Base-by-base conservation (phyloP, 2,888 invertebrate species). In the Thumatha senex region DNA sequence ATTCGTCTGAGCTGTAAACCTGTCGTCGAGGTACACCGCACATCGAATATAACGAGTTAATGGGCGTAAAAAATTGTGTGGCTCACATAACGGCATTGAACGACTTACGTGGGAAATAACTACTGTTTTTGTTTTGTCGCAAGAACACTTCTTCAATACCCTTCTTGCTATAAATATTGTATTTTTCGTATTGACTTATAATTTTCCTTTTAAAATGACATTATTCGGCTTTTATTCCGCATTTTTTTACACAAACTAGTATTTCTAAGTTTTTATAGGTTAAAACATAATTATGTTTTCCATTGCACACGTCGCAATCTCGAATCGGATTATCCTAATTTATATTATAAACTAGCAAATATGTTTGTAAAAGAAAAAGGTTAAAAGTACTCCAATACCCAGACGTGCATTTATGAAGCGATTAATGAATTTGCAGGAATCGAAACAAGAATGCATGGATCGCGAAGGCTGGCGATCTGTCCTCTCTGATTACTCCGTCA, bases 101-200 rank as follows among this genome's bases (percentile, higher is more conserved):
- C 67, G 56, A 64, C 53, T 56, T 66, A 44, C 62, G 70, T 70
- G 72, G 58, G 70, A 71, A 65, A 57, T 46, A 53, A 34, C 42
- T 9, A 41, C 43, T 54, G 24, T 44, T 36, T 36, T 11, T 12
- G 35, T 45, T 40, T 45, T 38, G n/a, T 18, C 35, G 30, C 48
- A 44, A 48, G 47, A 35, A 40, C 15, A 11, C 40, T 39, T 30
- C 45, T 40, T 36, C 24, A 46, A 36, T 45, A 50, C 13, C 31
- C 13, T 41, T 41, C 15, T 33, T 38, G 30, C 18, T 46, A 0
- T 4, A 41, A 15, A 9, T 14, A 31, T 44, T 34, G 45, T 13
- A 44, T 29, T 34, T 34, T 41, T 2, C 18, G 8, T 29, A 30
- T 39, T 38, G 30, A 2, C 15, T 11, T 2, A 41, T 36, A 5